A percentile compares a stretch with the other conserved stretches of the same genome.
Evolutionary conservation across 2,797 vertebrate genomes (phyloP).

Genomic region (Salarias fasciatus): DNA sequence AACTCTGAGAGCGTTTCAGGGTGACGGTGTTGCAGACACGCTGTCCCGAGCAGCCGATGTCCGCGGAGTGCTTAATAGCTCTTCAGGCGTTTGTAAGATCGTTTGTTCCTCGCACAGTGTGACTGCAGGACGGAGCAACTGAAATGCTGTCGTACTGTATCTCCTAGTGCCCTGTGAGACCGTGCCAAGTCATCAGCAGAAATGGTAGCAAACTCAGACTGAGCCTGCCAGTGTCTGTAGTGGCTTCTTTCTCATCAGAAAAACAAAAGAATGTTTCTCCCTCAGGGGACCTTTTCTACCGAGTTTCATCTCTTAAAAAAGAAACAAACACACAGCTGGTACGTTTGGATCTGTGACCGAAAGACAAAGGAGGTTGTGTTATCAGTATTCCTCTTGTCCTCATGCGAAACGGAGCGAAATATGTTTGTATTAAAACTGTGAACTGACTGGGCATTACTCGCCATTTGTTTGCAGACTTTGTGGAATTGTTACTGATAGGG

Average conservation of each 20-base stretch:
- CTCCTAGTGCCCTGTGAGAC: conserved; percentile 71
- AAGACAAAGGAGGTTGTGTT: conserved; percentile 48
- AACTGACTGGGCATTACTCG: conserved; percentile 52
- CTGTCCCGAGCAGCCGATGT: conserved; percentile 44
- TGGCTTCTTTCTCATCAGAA: conserved; percentile 72
- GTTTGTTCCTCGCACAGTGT: conserved; percentile 38
- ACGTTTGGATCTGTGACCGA: conserved; percentile 54
- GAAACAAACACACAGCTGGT: conserved; percentile 54
- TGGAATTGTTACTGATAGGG: conserved; percentile 68
- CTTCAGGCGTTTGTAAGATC: conserved; percentile 32
- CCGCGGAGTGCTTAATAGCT: conserved; percentile 45
- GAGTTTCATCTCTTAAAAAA: conserved; percentile 64
- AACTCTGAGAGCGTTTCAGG: conserved; percentile 56
- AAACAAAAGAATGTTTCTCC: conserved; percentile 79
- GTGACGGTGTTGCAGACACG: conserved; percentile 46
- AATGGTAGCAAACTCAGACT: conserved; percentile 81
- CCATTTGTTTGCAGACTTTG: conserved; percentile 67
- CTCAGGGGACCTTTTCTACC: conserved; percentile 78
- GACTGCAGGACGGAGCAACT: conserved; percentile 55
- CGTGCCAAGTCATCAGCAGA: conserved; percentile 81
- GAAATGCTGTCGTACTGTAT: conserved; percentile 56
- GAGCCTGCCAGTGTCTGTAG: conserved; percentile 70
- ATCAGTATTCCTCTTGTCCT: conserved; percentile 57
- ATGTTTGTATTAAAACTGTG: conserved; percentile 71
- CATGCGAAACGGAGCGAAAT: conserved; percentile 47